These are phyloP conservation scores for Sebastes itinus DNA, from an alignment of 2,797 vertebrate species.

Conservation along the genomic window DNA sequence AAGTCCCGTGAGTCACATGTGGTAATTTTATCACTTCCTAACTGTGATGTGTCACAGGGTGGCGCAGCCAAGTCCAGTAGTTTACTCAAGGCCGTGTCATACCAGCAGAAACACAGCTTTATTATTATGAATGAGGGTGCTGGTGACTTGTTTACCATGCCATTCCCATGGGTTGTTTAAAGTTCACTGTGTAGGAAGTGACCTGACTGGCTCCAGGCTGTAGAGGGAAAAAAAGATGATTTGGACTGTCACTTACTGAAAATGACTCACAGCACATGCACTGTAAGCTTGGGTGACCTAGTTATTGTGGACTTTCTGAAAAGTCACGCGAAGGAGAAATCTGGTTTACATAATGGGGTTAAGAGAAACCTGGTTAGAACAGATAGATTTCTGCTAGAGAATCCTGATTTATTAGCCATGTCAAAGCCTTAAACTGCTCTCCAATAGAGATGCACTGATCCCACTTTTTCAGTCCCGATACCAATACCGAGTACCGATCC, in stretches of 20 bases:
- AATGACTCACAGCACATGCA: neutral
- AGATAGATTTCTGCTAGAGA: neutral
- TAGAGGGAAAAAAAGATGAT: neutral
- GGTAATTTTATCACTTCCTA: constrained; percentile 77
- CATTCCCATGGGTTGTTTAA: constrained; percentile 53
- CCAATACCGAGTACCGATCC: too few species aligned
- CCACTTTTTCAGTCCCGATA: too few species aligned
- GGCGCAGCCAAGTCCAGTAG: constrained; percentile 30
- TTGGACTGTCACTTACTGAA: neutral
- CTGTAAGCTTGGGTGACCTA: neutral
- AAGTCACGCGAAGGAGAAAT: neutral
- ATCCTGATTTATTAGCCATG: neutral
- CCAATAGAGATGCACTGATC: too few species aligned
- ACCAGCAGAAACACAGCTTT: constrained; percentile 57
- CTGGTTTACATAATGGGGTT: neutral
- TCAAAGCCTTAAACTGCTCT: neutral
- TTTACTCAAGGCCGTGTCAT: constrained; percentile 78
- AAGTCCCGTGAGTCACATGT: constrained; percentile 68
- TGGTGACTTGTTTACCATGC: constrained; percentile 62
- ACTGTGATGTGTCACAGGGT: constrained; percentile 64
- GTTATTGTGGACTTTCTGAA: neutral
- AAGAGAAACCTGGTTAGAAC: neutral
- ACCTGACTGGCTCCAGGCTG: neutral
- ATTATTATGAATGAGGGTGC: constrained; percentile 70
- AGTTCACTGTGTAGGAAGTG: constrained; percentile 60